Conservation (phyloP, 1,140 invertebrate species). For the Conopomorpha cramerella region DNA sequence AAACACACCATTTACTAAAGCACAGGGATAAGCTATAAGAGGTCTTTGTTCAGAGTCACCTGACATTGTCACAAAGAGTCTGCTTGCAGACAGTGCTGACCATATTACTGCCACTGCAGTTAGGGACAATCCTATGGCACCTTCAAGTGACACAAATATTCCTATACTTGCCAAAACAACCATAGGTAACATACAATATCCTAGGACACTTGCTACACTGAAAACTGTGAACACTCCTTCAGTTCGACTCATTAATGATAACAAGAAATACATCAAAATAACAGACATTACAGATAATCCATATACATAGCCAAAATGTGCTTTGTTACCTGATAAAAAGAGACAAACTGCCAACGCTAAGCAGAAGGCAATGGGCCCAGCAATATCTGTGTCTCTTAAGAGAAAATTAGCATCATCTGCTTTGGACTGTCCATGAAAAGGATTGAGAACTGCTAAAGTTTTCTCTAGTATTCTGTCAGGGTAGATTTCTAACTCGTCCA, state of each 20-base stretch:
- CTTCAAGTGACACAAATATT: conserved; percentile 78
- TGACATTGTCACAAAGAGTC: conserved; percentile 91
- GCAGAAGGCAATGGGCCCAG: conserved; percentile 93
- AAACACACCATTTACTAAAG: conserved; percentile 94
- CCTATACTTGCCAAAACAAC: conserved; percentile 83
- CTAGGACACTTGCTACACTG: conserved; percentile 89
- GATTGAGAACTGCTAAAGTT: conserved; percentile 88
- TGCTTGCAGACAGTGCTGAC: conserved; percentile 91
- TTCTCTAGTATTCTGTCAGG: conserved; percentile 91
- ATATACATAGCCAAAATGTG: conserved; percentile 93
- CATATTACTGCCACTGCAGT: conserved; percentile 81
- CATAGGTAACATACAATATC: conserved; percentile 94
- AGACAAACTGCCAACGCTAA: conserved; percentile 82
- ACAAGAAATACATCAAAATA: conserved; percentile 86
- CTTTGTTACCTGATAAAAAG: conserved; percentile 75
- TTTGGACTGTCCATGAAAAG: conserved; percentile 73
- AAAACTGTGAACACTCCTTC: conserved; percentile 77
- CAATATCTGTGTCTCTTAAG: conserved; percentile 88
- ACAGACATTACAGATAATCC: conserved; percentile 92
- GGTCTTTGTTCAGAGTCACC: conserved; percentile 88
- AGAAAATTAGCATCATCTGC: conserved; percentile 80
- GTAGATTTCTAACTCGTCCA: conserved; percentile 93
- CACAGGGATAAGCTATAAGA: conserved; percentile 93
- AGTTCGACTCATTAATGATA: conserved; percentile 83
- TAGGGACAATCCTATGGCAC: conserved; percentile 73